A percentile compares a stretch with the other conserved stretches of the same genome.
phyloP scores from a whole-genome alignment of 1,140 invertebrate species.

The Homalodisca vitripennis region DNA sequence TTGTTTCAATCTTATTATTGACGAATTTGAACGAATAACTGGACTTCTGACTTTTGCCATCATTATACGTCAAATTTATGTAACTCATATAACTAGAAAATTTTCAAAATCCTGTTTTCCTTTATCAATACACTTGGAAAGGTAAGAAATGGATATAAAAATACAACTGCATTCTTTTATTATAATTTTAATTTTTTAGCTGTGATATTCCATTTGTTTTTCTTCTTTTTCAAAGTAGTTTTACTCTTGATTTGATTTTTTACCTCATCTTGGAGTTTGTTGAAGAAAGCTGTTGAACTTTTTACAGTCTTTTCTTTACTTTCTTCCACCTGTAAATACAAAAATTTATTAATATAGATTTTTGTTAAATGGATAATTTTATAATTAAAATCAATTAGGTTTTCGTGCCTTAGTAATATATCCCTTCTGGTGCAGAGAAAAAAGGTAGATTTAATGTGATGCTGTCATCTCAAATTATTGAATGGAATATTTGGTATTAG shows the following conservation, averaged over 20 bases:
- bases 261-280: conserved; percentile 73
- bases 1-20: no score
- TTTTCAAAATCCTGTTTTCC: no score
- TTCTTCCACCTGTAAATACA: conserved; percentile 33
- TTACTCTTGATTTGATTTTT: conserved; percentile 53
- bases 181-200: conserved; percentile 40
- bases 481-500: no score
- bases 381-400: conserved; percentile 8
- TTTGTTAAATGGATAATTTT: no score
- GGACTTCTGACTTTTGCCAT: no score
- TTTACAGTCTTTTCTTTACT: conserved; percentile 53
- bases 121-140: no score
- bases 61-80: no score
- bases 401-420: neutral
- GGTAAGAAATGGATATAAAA: no score
- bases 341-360: conserved; percentile 16
- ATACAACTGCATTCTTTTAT: no score
- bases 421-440: neutral
- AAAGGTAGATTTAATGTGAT: neutral
- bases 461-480: no score
- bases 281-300: conserved; percentile 81
- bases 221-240: conserved; percentile 44
- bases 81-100: no score
- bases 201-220: conserved; percentile 42
- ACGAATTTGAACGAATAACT: no score